Evolutionary conservation across 2,113 vertebrate species (phyloP).

Genomic region (Bos javanicus): DNA sequence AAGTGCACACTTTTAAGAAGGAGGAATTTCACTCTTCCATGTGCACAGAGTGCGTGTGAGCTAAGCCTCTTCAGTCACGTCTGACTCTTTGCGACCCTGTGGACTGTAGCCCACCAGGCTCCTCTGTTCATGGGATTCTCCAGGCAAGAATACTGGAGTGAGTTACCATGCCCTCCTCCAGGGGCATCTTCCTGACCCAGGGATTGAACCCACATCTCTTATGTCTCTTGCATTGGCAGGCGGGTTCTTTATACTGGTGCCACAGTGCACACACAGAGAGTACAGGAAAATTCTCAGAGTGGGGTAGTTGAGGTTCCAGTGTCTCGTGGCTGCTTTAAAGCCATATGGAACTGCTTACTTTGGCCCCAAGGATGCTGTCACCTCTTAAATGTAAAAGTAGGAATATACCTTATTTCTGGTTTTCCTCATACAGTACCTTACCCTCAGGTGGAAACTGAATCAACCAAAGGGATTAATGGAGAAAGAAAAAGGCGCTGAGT

Average conservation of each 20-base stretch:
- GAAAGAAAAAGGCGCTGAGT: neutral
- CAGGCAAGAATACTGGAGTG: neutral
- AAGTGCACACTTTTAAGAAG: neutral
- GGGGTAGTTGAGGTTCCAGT: neutral
- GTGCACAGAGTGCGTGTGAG: rapidly evolving
- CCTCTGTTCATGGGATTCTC: neutral
- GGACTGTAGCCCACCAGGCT: neutral
- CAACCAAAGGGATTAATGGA: neutral
- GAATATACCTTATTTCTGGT: neutral
- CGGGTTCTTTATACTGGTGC: neutral
- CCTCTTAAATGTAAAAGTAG: neutral
- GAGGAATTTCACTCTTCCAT: neutral
- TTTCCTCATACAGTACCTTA: neutral
- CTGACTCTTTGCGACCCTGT: neutral
- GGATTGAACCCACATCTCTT: neutral
- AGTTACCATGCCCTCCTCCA: neutral
- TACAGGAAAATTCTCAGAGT: neutral
- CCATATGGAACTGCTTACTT: neutral
- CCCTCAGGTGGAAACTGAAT: neutral
- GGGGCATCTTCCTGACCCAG: neutral
- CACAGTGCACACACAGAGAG: rapidly evolving
- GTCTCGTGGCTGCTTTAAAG: neutral
- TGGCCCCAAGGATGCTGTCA: neutral
- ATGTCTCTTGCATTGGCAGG: neutral
- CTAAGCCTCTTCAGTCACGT: neutral